These are phyloP conservation scores for Sepioteuthis lessoniana DNA, from an alignment of 2,888 invertebrate genomes.

Conservation along the genomic window DNA sequence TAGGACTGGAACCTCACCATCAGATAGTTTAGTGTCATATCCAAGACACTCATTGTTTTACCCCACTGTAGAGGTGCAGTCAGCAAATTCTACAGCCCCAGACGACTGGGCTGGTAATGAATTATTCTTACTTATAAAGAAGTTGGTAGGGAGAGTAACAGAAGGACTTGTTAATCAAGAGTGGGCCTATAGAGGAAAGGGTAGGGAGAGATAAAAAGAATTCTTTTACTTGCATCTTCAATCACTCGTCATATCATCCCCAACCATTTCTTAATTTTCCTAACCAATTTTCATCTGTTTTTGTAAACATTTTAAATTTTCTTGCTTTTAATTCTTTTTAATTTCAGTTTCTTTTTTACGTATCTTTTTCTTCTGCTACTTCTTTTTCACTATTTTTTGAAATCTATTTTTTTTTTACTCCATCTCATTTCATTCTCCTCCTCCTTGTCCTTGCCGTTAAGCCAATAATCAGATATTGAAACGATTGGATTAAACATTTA, in stretches of 20 bases:
- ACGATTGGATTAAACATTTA: conserved; percentile 12
- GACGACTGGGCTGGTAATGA: too few species aligned
- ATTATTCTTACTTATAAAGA: not conserved
- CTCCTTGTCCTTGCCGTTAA: not conserved
- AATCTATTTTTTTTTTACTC: not conserved
- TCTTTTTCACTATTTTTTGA: not conserved
- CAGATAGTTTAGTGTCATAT: too few species aligned
- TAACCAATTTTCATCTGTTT: too few species aligned
- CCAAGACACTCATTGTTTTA: too few species aligned
- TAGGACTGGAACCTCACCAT: too few species aligned
- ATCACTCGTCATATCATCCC: too few species aligned
- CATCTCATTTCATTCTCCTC: not conserved
- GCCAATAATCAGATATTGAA: not conserved
- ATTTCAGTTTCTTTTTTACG: not conserved
- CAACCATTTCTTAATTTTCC: too few species aligned
- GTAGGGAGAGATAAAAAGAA: not conserved
- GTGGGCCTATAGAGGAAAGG: not conserved
- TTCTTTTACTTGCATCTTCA: not conserved
- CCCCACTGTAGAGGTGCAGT: too few species aligned
- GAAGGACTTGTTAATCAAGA: not conserved
- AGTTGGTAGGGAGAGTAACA: too few species aligned
- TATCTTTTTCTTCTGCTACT: not conserved
- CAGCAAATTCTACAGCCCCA: too few species aligned
- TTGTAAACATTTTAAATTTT: too few species aligned
- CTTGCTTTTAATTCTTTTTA: too few species aligned